Percentiles rank a stretch among this genome's conserved stretches.
These are phyloP conservation scores for Nothobranchius kuhntae DNA, from an alignment of 2,113 vertebrate genomes.

Conservation along the genomic window DNA sequence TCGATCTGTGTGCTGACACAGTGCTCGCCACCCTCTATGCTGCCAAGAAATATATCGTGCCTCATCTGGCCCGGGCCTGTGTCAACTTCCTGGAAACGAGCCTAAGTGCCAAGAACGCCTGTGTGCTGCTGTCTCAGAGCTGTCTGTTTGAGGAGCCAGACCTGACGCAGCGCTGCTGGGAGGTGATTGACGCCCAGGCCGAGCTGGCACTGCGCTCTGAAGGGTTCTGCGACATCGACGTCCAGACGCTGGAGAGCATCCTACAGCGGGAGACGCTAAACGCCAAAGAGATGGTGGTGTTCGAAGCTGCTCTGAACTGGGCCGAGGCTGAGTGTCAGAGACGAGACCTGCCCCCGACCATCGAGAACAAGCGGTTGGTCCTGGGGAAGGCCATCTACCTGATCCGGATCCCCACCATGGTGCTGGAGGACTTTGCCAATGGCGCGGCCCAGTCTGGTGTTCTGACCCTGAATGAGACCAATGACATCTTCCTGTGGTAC, in stretches of 20 bases:
- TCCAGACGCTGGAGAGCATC: slow-evolving; percentile 93
- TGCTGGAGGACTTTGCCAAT: slow-evolving; percentile 94
- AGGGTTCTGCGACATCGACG: slow-evolving; percentile 96
- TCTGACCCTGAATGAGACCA: slow-evolving; percentile 94
- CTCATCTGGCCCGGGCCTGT: slow-evolving; percentile 93
- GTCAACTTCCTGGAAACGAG: slow-evolving; percentile 97
- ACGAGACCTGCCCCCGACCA: slow-evolving; percentile 82
- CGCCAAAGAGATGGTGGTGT: slow-evolving; percentile 95
- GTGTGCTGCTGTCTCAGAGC: slow-evolving; percentile 96
- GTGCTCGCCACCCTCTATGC: slow-evolving; percentile 98
- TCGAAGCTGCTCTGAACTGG: slow-evolving; percentile 94
- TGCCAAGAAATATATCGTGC: slow-evolving; percentile 98
- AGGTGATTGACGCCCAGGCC: slow-evolving; percentile 97
- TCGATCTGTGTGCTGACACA: slow-evolving; percentile 94
- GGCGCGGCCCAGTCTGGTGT: slow-evolving; percentile 94
- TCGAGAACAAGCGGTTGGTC: slow-evolving; percentile 92
- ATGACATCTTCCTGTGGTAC: slow-evolving; percentile 97
- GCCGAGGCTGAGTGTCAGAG: slow-evolving; percentile 94
- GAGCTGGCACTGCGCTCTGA: slow-evolving; percentile 96
- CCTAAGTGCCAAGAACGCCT: slow-evolving; percentile 96
- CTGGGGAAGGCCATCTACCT: slow-evolving; percentile 95
- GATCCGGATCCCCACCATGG: slow-evolving; percentile 95
- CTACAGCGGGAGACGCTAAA: slow-evolving; percentile 95
- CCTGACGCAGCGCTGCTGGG: slow-evolving; percentile 97
- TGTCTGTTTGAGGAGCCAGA: slow-evolving; percentile 97